Conservation (phyloP, 2,113 vertebrate genomes). For the Emydura subglobosa region DNA sequence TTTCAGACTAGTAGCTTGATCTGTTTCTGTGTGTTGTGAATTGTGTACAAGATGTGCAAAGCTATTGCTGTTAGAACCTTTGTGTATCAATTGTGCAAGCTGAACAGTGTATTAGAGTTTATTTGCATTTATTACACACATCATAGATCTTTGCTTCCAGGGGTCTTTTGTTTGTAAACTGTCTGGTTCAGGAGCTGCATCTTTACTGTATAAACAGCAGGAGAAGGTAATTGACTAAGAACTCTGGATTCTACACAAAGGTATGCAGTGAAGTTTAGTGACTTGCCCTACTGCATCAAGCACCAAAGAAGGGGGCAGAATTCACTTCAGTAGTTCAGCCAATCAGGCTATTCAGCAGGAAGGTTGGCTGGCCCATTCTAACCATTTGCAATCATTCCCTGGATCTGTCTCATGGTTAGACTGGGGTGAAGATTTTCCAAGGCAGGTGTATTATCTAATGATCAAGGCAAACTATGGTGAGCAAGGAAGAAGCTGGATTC, state of each 20-base stretch:
- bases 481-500: background rate
- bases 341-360: background rate
- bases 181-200: background rate
- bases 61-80: background rate
- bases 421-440: background rate
- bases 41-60: background rate
- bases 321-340: background rate
- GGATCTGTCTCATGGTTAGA: background rate
- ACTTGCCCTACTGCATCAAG: background rate
- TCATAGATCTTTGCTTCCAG: background rate
- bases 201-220: background rate
- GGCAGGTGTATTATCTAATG: background rate
- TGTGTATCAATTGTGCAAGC: background rate
- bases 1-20: background rate
- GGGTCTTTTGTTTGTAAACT: background rate
- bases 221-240: background rate
- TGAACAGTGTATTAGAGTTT: background rate
- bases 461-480: background rate
- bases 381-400: background rate
- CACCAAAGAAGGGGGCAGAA: background rate
- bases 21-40: background rate
- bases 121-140: background rate
- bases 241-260: background rate
- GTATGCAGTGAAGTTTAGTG: background rate
- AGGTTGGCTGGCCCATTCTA: background rate